phyloP scores from a whole-genome alignment of 2,797 vertebrate genomes.

The Aeoliscus strigatus region DNA sequence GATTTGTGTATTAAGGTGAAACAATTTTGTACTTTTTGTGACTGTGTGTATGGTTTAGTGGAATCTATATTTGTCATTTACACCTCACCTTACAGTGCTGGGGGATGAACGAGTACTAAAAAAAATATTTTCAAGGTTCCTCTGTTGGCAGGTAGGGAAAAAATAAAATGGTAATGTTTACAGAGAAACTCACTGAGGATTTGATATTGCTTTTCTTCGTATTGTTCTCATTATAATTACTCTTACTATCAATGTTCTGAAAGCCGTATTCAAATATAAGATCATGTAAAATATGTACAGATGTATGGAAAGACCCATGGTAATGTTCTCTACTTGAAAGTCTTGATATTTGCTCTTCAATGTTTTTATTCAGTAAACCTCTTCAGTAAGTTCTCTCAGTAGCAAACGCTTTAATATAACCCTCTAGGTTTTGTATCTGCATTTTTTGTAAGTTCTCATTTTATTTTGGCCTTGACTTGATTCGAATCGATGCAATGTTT shows the following conservation, averaged over 20 bases:
- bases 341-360: conserved; percentile 75
- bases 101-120: conserved; percentile 65
- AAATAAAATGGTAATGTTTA: conserved; percentile 63
- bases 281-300: conserved; percentile 80
- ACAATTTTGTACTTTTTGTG: conserved; percentile 82
- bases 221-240: conserved; percentile 67
- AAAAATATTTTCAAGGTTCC: conserved; percentile 66
- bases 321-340: conserved; percentile 80
- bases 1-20: conserved; percentile 80
- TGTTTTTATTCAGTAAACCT: conserved; percentile 75
- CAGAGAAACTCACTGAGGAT: conserved; percentile 72
- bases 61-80: conserved; percentile 79
- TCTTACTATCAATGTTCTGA: conserved; percentile 74
- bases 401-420: conserved; percentile 77
- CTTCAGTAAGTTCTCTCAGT: conserved; percentile 74
- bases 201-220: conserved; percentile 67
- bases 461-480: conserved; percentile 74
- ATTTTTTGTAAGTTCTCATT: conserved; percentile 73
- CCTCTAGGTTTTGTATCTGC: conserved; percentile 76
- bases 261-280: conserved; percentile 75
- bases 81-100: conserved; percentile 75
- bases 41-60: conserved; percentile 79
- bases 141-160: conserved; percentile 58
- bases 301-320: conserved; percentile 71
- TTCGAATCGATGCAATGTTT: conserved; percentile 70